phyloP scores from a whole-genome alignment of 2,797 vertebrate species.

The Phoxinus dragarum region DNA sequence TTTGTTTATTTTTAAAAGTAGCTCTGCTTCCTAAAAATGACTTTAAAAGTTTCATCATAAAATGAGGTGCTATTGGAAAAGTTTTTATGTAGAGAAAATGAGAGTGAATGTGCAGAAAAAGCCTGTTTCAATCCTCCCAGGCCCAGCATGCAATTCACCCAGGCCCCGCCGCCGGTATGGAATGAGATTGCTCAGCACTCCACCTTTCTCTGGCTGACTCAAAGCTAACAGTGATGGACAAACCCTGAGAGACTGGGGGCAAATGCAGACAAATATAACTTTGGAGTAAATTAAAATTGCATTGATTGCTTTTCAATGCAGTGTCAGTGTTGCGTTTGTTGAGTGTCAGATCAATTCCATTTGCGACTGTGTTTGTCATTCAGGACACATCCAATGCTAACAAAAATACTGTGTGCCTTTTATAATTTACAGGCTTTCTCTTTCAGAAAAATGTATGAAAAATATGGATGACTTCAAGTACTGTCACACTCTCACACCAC shows the following conservation, averaged over 20 bases:
- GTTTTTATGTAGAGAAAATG: slow-evolving; percentile 26
- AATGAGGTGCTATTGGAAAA: slow-evolving; percentile 16
- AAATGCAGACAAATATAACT: slow-evolving; percentile 45
- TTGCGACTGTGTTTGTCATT: slow-evolving; percentile 9
- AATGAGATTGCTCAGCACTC: slow-evolving; percentile 44
- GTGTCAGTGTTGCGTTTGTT: slow-evolving; percentile 32
- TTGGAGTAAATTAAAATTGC: slow-evolving; percentile 46
- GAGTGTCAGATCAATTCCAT: slow-evolving; percentile 28
- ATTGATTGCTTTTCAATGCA: slow-evolving; percentile 41
- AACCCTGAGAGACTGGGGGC: slow-evolving; percentile 14
- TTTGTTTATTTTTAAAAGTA: slow-evolving; percentile 30
- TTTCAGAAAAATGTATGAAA: neutral
- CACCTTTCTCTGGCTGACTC: slow-evolving; percentile 30
- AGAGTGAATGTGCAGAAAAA: slow-evolving; percentile 30
- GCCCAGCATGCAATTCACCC: slow-evolving; percentile 20
- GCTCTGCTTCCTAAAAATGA: slow-evolving; percentile 3
- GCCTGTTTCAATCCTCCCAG: slow-evolving; percentile 20
- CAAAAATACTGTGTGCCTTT: neutral
- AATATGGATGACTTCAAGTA: too few relatives aligned
- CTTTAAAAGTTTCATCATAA: slow-evolving; percentile 33
- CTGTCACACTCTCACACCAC: too few relatives aligned
- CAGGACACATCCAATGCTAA: neutral
- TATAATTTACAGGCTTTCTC: neutral
- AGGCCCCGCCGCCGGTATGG: neutral
- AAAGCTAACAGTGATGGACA: slow-evolving; percentile 26